Evolutionary conservation across 2,888 invertebrate species (phyloP), one percentile per base, ranked within the genome.

Genomic region (Dilophus febrilis): DNA sequence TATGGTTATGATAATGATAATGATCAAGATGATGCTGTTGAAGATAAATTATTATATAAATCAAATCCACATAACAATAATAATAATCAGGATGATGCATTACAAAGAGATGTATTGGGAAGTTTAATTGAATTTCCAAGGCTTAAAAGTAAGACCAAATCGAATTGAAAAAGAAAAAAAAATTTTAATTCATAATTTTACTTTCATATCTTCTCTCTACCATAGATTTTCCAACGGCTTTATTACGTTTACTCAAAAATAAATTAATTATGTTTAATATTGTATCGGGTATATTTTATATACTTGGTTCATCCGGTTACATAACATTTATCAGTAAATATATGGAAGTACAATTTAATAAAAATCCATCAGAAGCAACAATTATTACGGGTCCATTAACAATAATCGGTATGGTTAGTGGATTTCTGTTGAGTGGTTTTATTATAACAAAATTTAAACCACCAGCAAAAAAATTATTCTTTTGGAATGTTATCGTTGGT

Each of bases 301-400:
- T 79, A 33, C 53, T 74, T 37, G 72, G 73, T 19, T 67, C 68
- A 4, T 64, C 71, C 1, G 76, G 75, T 0, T 75, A 75, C 49
- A 73, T 77, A 13, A 37, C 38, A 22, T 83, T 76, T 53, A 61
- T 79, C 48, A 74, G 77, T 8, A 82, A 80, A 53, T 79, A 80
- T 54, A 68, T 82, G 52, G 81, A 83, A 58, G 75, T 78, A 8
- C 77, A 80, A 53, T 83, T 74, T 53, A 68, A 70, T 45, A 70
- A 71, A 44, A 69, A 71, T 1, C 69, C 80, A 1, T 71, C 74
- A 11, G 65, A 64, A 40, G 77, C 79, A 13, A 77, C 74, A 14
- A 64, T 77, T 44, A 62, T 78, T 43, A 70, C 77, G 47, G 83
- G 74, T 19, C 71, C 73, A 1, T 54, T 68, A 1, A 67, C 70